phyloP scores from a whole-genome alignment of 2,797 vertebrate species.

The Phalanger gymnotis region DNA sequence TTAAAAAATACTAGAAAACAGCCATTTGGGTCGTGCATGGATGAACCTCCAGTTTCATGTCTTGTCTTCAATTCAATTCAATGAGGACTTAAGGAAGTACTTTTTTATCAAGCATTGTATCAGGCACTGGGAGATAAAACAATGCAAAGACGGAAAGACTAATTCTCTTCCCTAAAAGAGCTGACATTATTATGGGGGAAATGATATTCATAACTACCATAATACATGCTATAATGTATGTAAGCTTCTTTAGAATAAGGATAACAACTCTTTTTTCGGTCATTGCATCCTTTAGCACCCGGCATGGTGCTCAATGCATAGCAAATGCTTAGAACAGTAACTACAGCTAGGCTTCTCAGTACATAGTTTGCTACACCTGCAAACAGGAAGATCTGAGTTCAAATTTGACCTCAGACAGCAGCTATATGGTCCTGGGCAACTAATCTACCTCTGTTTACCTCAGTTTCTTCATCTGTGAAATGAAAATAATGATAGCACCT shows the following conservation, averaged over 20 bases:
- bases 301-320: background rate
- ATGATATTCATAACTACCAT: background rate
- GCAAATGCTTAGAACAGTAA: background rate
- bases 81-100: background rate
- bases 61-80: background rate
- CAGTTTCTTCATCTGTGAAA: background rate
- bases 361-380: background rate
- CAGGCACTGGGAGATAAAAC: background rate
- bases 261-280: background rate
- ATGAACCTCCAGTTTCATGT: constrained; percentile 39
- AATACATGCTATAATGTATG: background rate
- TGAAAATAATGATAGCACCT: background rate
- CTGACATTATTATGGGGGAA: background rate
- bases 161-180: background rate
- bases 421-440: background rate
- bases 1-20: constrained; percentile 59
- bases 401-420: background rate
- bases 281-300: background rate
- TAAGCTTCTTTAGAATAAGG: background rate
- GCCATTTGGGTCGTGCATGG: constrained; percentile 34
- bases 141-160: background rate
- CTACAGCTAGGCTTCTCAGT: background rate
- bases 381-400: background rate
- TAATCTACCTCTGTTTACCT: background rate
- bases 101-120: background rate